These are phyloP conservation scores for Brotula barbata DNA, from an alignment of 2,797 vertebrate species.

Conservation along the genomic window DNA sequence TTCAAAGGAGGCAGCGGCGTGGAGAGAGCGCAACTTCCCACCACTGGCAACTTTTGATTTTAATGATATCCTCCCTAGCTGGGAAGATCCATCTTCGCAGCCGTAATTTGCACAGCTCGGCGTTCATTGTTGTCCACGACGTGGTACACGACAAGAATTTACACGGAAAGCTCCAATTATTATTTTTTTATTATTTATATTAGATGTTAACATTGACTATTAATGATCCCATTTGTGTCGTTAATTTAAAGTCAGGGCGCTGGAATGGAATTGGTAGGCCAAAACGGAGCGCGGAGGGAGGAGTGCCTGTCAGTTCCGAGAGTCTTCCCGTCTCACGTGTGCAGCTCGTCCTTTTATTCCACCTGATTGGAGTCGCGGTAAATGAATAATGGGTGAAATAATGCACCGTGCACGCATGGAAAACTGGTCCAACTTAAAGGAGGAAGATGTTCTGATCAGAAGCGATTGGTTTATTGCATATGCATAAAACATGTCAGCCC, in stretches of 20 bases:
- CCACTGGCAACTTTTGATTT: slow-evolving; percentile 47
- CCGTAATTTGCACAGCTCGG: slow-evolving; percentile 26
- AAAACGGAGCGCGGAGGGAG: background rate
- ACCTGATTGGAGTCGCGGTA: slow-evolving; percentile 34
- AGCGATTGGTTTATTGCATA: slow-evolving; percentile 40
- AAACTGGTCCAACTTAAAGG: slow-evolving; percentile 29
- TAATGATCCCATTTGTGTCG: background rate
- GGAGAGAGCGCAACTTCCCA: slow-evolving; percentile 48
- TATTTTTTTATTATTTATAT: background rate
- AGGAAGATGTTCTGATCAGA: slow-evolving; percentile 38
- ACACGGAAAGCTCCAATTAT: background rate
- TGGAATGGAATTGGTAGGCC: background rate
- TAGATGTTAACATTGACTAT: background rate
- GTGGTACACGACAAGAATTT: background rate
- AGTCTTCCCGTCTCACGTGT: background rate
- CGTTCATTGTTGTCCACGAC: slow-evolving; percentile 14
- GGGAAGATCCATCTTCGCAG: slow-evolving; percentile 12
- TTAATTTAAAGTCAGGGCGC: slow-evolving; percentile 18
- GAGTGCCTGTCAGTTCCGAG: background rate
- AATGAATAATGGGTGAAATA: slow-evolving; percentile 41
- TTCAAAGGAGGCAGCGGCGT: slow-evolving; percentile 60
- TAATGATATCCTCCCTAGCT: slow-evolving; percentile 63
- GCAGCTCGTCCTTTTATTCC: slow-evolving; percentile 27
- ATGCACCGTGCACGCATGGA: slow-evolving; percentile 16
- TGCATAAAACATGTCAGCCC: slow-evolving; percentile 49